Percentiles rank a stretch among this genome's conserved stretches.
These are phyloP conservation scores for Phalacrocorax aristotelis DNA, from an alignment of 2,113 vertebrate species.

Conservation along the genomic window DNA sequence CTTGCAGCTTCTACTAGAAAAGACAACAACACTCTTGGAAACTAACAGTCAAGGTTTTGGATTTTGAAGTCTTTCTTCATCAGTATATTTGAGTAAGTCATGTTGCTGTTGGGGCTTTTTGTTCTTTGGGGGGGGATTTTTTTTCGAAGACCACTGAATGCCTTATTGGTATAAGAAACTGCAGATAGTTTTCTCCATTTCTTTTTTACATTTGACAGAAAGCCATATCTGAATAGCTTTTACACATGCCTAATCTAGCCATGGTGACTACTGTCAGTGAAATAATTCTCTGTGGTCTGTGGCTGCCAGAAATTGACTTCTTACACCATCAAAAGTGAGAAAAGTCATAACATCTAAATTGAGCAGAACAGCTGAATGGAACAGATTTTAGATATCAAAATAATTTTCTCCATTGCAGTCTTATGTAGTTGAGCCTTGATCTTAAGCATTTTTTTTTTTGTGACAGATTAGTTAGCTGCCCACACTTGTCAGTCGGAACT, in stretches of 20 bases:
- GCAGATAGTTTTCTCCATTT: neutral
- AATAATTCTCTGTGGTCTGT: neutral
- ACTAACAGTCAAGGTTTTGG: fast-evolving
- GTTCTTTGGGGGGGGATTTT: fast-evolving
- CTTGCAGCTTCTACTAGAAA: neutral
- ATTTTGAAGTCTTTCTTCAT: neutral
- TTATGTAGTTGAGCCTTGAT: neutral
- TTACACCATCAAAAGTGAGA: neutral
- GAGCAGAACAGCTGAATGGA: neutral
- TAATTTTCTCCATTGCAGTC: neutral
- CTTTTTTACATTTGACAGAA: neutral
- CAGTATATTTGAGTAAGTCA: neutral
- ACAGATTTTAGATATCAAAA: slow-evolving; percentile 27
- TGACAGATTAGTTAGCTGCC: neutral
- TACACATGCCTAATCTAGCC: neutral
- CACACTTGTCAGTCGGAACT: neutral
- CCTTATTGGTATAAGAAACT: neutral
- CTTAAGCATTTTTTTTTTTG: neutral
- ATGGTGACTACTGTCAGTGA: neutral
- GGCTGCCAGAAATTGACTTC: neutral
- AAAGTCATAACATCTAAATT: neutral
- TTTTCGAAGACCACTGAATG: neutral
- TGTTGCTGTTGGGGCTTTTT: neutral
- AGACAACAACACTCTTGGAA: neutral
- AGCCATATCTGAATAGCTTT: neutral